Base-by-base conservation (phyloP, 2,888 invertebrate genomes). In the Podabrus alpinus region DNA sequence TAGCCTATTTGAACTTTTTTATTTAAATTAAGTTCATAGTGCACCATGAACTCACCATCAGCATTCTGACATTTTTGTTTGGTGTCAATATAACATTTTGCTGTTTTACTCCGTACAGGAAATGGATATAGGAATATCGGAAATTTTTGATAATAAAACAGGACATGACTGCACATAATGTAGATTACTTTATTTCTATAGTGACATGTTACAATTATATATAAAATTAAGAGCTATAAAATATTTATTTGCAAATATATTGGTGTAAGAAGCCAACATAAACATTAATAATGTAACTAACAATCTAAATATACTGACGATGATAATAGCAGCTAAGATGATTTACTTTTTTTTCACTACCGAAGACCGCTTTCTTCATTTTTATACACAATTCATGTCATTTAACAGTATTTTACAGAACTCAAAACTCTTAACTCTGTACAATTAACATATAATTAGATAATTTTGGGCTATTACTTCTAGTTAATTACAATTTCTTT, bases 371-470 rank as follows among this genome's bases (percentile, higher is more conserved):
- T 64, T 16, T n/a, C 24, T 25, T 15, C 15, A 15, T 21, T 25
- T 16, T 29, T 24, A 13, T 67, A 67, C 29, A 67, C 29, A 67
- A 16, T 29, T 67, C 16, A 17, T 45, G 21, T 24, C 66, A 71
- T 19, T n/a, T 66, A 59, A 71, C 71, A 67, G 60, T 71, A 71
- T 71, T 59, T 60, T 71, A 67, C 67, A 71, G 59, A 25, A 71
- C 66, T 66, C 24, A 59, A 71, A 66, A 66, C 24, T 71, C 64
- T 66, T 66, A 71, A 61, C 24, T 71, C 66, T 71, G 71, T 71
- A 71, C 66, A 71, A 19, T 67, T 45, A 67, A 59, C 29, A 67
- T 29, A 29, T 67, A 71, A 71, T 64, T 64, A 64, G 19, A 64
- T 21, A 21, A 64, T 64, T 64, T 64, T 64, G 15, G 62, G 21